A percentile compares a stretch with the other conserved stretches of the same genome.
These are phyloP conservation scores for Drosophila melanosoma DNA, from an alignment of 2,888 invertebrate species.

Conservation along the genomic window DNA sequence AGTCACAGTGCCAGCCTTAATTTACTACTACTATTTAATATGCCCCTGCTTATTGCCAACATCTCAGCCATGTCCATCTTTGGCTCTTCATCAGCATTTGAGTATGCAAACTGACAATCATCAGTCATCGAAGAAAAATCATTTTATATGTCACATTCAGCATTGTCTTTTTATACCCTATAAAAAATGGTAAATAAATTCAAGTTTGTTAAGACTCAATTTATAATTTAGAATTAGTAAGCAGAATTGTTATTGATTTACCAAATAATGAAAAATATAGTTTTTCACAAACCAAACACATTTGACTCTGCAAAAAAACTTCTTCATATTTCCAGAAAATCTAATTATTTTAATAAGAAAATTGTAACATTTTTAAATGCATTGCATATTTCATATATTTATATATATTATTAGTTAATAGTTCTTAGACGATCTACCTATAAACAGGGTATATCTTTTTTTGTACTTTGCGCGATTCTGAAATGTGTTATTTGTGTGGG, in stretches of 20 bases:
- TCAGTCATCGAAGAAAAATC: slow-evolving; percentile 15
- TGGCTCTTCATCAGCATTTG: slow-evolving; percentile 21
- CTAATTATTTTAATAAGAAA: neutral
- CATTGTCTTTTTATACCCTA: slow-evolving; percentile 11
- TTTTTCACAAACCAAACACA: neutral
- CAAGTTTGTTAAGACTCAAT: neutral
- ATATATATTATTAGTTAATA: neutral
- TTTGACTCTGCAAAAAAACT: neutral
- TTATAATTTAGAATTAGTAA: too few species aligned
- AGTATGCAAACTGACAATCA: slow-evolving; percentile 21
- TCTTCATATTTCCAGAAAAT: neutral
- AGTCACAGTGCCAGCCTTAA: slow-evolving; percentile 16
- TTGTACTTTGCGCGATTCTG: slow-evolving; percentile 6
- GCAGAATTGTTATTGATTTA: accelerated
- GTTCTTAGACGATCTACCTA: neutral
- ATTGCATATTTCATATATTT: neutral
- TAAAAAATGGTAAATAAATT: neutral
- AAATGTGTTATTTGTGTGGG: slow-evolving; percentile 50
- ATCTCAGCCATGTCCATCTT: slow-evolving; percentile 55
- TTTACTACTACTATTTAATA: slow-evolving; percentile 24
- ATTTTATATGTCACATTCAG: slow-evolving; percentile 4
- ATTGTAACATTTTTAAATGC: neutral
- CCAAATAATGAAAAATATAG: neutral
- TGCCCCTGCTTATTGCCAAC: slow-evolving; percentile 12
- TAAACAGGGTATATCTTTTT: slow-evolving; percentile 6